phyloP scores from a whole-genome alignment of 2,888 invertebrate genomes.

The Cephus rjabovi region DNA sequence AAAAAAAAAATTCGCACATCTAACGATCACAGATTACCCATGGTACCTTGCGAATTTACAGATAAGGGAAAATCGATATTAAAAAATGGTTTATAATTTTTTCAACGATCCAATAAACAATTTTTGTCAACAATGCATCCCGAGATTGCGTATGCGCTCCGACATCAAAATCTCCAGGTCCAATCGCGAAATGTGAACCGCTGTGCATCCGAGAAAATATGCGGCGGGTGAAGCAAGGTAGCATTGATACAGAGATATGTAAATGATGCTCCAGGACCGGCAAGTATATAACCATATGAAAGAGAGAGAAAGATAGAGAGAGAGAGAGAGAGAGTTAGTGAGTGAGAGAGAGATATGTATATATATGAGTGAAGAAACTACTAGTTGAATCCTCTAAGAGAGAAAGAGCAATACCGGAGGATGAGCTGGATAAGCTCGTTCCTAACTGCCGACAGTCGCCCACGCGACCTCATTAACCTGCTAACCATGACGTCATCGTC shows the following conservation, averaged over 20 bases:
- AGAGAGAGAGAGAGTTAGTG: not conserved
- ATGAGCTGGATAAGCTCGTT: constrained; percentile 37
- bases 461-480: constrained; percentile 49
- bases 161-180: constrained; percentile 5
- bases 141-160: not conserved
- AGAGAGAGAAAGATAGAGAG: not conserved
- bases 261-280: constrained; percentile 29
- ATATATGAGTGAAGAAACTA: not conserved
- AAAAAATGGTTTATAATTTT: not conserved
- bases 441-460: constrained; percentile 40
- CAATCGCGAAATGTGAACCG: constrained; percentile 43
- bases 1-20: not conserved
- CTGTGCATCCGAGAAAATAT: constrained; percentile 38
- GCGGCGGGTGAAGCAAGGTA: constrained; percentile 36
- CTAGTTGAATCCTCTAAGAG: constrained; percentile 5
- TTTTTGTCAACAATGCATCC: not conserved
- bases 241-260: constrained; percentile 54
- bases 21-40: not conserved
- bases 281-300: constrained; percentile 6
- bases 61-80: not conserved
- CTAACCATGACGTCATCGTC: constrained; percentile 39
- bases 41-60: not conserved
- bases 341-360: not conserved
- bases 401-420: constrained; percentile 15
- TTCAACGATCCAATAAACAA: not conserved